Evolutionary conservation across 2,113 vertebrate genomes (phyloP).

Genomic region (Hippopotamus amphibius): DNA sequence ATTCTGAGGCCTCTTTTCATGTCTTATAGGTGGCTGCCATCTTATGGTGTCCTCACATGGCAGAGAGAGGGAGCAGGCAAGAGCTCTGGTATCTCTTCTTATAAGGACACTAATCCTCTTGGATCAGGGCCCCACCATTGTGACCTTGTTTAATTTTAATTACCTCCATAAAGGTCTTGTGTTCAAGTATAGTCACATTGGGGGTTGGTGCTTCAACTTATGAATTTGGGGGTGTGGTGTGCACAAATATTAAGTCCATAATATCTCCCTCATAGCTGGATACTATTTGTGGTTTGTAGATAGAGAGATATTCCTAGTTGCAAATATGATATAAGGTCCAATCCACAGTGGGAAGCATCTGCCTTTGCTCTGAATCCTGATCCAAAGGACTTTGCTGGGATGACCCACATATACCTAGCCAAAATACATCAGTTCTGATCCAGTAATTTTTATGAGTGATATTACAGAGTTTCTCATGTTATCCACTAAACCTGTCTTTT

Average conservation of each 20-base stretch:
- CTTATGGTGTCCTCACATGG: background rate
- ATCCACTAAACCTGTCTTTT: background rate
- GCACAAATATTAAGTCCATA: background rate
- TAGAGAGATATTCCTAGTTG: background rate
- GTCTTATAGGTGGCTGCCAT: background rate
- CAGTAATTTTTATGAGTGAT: background rate
- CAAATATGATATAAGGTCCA: background rate
- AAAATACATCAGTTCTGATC: background rate
- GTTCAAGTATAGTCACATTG: background rate
- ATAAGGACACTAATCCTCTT: background rate
- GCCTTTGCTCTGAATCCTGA: background rate
- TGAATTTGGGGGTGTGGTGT: background rate
- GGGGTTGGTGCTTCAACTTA: background rate
- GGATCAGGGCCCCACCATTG: background rate
- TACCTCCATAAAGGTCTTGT: background rate
- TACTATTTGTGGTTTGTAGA: background rate
- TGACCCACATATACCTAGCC: background rate
- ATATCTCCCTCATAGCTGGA: background rate
- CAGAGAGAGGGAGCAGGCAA: background rate
- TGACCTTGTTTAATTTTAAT: background rate
- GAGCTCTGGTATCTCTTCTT: background rate
- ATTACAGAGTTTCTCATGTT: background rate
- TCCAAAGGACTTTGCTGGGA: background rate
- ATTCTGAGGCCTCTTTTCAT: background rate
- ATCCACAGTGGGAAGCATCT: background rate